These are phyloP conservation scores for Plagodis dolabraria DNA, from an alignment of 2,888 invertebrate species.

Conservation along the genomic window DNA sequence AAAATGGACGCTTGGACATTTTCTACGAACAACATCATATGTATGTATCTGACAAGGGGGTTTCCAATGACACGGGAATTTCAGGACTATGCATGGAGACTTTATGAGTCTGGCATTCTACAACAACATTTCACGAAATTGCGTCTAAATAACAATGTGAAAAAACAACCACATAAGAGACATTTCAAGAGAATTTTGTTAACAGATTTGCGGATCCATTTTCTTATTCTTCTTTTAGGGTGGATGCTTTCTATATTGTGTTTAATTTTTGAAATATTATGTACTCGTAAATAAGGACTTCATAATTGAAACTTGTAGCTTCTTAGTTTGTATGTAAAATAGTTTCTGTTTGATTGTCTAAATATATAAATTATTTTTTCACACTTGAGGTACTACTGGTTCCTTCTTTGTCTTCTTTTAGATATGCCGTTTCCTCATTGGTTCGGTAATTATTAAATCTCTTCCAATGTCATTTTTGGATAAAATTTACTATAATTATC, in stretches of 20 bases:
- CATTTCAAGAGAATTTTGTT: slow-evolving; percentile 41
- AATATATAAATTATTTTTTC: too few relatives aligned
- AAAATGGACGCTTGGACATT: slow-evolving; percentile 51
- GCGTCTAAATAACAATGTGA: slow-evolving; percentile 31
- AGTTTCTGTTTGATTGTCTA: too few relatives aligned
- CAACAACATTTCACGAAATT: slow-evolving; percentile 45
- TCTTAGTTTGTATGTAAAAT: too few relatives aligned
- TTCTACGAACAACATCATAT: slow-evolving; percentile 42
- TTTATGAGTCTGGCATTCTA: slow-evolving; percentile 59
- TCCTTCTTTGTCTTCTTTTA: too few relatives aligned
- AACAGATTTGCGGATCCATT: slow-evolving; percentile 54
- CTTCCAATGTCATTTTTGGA: too few relatives aligned
- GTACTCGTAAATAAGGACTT: slow-evolving; percentile 8
- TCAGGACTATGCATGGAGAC: slow-evolving; percentile 45
- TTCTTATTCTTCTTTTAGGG: slow-evolving; percentile 48
- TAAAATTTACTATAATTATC: too few relatives aligned
- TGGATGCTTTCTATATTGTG: slow-evolving; percentile 46
- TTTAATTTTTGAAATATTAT: slow-evolving; percentile 52
- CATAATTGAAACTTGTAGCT: too few relatives aligned
- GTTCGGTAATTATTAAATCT: too few relatives aligned
- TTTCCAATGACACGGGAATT: slow-evolving; percentile 52
- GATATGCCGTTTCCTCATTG: too few relatives aligned
- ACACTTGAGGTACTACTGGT: too few relatives aligned
- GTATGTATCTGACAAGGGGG: slow-evolving; percentile 55
- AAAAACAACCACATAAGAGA: slow-evolving; percentile 12